Base-by-base conservation (phyloP, 2,113 vertebrate genomes). In the Hemiscyllium ocellatum region DNA sequence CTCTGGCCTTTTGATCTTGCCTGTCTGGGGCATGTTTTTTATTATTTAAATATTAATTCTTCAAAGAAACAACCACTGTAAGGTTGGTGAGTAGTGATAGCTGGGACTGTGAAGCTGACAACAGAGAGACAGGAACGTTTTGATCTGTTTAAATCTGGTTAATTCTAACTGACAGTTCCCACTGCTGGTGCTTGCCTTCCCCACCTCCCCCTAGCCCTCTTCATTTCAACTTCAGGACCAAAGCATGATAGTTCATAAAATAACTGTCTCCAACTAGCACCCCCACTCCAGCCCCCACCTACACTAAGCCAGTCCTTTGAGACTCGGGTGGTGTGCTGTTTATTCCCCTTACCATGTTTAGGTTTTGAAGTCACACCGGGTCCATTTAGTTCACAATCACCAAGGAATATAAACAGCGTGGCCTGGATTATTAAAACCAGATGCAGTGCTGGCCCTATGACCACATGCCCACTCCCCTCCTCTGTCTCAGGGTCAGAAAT, bases 401-500 rank as follows among this genome's bases (percentile, higher is more conserved):
- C 93, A 72, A 50, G 22, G 68, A 15, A 95, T 95, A 61, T 70
- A 95, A 24, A 70, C 56, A 70, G 96, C 91, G 42, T 96, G 97
- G 97, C 97, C 95, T 96, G 96, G 96, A 2, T 97, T 98, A 98
- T 98, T 97, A 96, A 97, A 98, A 98, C 97, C 98, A 98, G 98
- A 98, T 98, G 98, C 98, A 97, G 97, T 96, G 97, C 96, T 96
- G 96, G 61, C 61, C 37, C 89, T n/a, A 4, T 13, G 37, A n/a
- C 50, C 86, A n/a, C 19, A 7, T 91, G 26, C 50, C 56, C 15
- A 97, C 69, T 5, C 69, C 78, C 13, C 5, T 17, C n/a, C 78
- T 19, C 80, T 3, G 37, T 72, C 93, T n/a, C 93, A 47, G 33
- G 95, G 95, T 96, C 96, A 96, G 78, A 96, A 78, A 96, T 97